A percentile compares a stretch with the other conserved stretches of the same genome.
phyloP scores from a whole-genome alignment of 2,888 invertebrate genomes.

The Punctoribates punctum region DNA sequence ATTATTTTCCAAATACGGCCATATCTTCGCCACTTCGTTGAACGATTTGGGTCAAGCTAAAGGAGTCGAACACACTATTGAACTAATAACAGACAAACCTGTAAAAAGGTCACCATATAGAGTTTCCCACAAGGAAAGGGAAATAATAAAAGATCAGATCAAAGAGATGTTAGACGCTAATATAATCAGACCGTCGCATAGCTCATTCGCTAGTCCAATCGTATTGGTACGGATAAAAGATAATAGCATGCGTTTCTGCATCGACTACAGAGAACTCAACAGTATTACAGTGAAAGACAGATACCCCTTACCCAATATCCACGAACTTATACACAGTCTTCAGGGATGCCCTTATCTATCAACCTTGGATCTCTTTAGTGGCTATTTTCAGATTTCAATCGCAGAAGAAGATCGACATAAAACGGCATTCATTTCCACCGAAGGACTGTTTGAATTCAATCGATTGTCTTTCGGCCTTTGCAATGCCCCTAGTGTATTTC shows the following conservation, averaged over 20 bases:
- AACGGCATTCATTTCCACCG: conserved; percentile 37
- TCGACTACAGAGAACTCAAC: conserved; percentile 36
- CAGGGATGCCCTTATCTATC: too few species aligned
- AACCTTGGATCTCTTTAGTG: background rate
- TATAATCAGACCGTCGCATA: background rate
- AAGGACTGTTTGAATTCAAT: conserved; percentile 38
- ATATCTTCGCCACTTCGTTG: too few species aligned
- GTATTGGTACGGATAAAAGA: conserved; percentile 14
- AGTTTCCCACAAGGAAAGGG: background rate
- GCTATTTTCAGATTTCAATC: background rate
- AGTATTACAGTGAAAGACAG: background rate
- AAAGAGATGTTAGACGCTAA: background rate
- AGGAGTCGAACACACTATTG: background rate
- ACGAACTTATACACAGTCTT: background rate
- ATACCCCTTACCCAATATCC: background rate
- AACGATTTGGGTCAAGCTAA: background rate
- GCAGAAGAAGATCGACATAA: conserved; percentile 4
- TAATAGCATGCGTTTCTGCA: background rate
- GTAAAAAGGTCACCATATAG: background rate
- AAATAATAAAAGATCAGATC: background rate
- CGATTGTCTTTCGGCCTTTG: conserved; percentile 43
- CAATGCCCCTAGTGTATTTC: conserved; percentile 41
- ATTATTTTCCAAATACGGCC: too few species aligned
- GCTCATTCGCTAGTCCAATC: conserved; percentile 18
- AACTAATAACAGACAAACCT: background rate